Conservation (phyloP, 2,113 vertebrate genomes). For the Catharus bicknelli region DNA sequence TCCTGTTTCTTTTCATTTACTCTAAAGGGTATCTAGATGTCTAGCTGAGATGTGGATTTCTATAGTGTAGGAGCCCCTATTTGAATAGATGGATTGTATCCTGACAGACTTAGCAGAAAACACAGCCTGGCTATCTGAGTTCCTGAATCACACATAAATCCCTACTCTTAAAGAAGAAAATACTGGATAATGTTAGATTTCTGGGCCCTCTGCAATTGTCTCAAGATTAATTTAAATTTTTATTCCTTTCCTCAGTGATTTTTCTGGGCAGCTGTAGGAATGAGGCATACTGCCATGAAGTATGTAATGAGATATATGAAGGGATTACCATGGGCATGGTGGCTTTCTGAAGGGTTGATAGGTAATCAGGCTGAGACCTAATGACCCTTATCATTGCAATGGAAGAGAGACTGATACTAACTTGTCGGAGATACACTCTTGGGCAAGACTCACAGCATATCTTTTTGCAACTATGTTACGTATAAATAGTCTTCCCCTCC, state of each 20-base stretch:
- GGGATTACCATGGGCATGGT: fast-evolving
- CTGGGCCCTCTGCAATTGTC: background rate
- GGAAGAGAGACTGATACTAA: background rate
- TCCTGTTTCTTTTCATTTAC: background rate
- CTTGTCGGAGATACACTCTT: background rate
- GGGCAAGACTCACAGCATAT: background rate
- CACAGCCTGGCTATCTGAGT: background rate
- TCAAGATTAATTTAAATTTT: background rate
- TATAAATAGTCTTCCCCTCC: background rate
- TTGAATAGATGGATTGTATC: background rate
- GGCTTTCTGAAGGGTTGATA: background rate
- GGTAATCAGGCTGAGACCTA: background rate
- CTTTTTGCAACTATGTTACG: background rate
- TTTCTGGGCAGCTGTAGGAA: background rate
- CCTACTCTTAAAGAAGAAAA: background rate
- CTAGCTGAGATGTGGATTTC: background rate
- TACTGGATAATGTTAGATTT: background rate
- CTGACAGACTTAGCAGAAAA: background rate
- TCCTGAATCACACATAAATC: background rate
- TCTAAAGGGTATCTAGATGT: background rate
- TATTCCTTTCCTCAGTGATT: background rate
- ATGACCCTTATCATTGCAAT: background rate
- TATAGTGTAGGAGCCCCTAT: background rate
- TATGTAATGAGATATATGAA: background rate
- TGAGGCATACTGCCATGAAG: background rate